These are phyloP conservation scores for Stomorhina lunata DNA, from an alignment of 2,888 invertebrate genomes.

Conservation along the genomic window DNA sequence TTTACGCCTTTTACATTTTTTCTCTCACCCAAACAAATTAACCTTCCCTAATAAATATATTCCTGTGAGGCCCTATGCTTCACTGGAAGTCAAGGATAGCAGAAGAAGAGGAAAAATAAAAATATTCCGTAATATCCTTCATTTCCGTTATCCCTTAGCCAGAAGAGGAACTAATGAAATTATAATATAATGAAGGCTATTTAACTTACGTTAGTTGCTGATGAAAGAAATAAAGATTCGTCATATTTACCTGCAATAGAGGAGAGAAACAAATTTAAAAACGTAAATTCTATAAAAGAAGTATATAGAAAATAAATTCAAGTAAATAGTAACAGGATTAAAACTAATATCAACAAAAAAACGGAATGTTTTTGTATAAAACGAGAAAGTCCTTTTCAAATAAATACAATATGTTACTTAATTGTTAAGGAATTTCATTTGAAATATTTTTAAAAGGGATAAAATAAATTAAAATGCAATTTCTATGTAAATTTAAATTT, in stretches of 20 bases:
- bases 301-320: neutral
- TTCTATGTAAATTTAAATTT: neutral
- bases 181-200: neutral
- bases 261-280: neutral
- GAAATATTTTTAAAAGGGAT: no score
- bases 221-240: neutral
- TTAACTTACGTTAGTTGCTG: conserved; percentile 1
- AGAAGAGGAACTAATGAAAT: neutral
- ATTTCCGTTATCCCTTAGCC: neutral
- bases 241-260: conserved; percentile 17
- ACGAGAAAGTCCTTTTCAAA: neutral
- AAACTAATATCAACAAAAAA: neutral
- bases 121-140: neutral
- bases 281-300: neutral
- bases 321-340: neutral
- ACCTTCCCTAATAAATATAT: no score
- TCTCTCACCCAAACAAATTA: no score
- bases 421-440: neutral
- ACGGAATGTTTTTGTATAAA: neutral
- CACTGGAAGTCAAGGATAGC: no score
- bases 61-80: no score
- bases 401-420: neutral
- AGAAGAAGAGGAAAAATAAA: no score
- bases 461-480: no score
- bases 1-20: no score